Base-by-base conservation (phyloP, 1,140 invertebrate species). In the Panagrolaimus sp. region DNA sequence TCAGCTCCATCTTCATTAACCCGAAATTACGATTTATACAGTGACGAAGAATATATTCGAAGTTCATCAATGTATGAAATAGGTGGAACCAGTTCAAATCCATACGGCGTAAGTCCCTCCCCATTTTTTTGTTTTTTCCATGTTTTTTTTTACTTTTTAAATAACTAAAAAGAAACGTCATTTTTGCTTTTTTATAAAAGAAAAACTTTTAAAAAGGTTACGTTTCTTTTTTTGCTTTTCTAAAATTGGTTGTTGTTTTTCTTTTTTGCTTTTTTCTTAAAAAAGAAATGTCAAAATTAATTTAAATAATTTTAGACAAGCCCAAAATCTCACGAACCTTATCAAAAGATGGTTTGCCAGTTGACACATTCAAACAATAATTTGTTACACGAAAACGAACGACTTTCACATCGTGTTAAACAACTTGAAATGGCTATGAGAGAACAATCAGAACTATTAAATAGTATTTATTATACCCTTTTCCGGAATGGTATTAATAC, bases 21-120 rank as follows among this genome's bases (percentile, higher is more conserved):
- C 1, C 4, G 52, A 10, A 21, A 58, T 12, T 21, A 58, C 32
- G 32, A 7, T 38, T 38, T 38, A 38, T 38, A 38, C 32, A 38
- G 32, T 38, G 32, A 38, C 32, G 32, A 38, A 38, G 32, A 38
- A 38, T n/a, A n/a, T n/a, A 38, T 38, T 38, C 52, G 52, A 9
- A 58, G 14, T 14, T 21, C 52, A 26, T 58, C 52, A 58, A 58
- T 58, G 52, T 58, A 58, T 58, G 52, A 58, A 28, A 58, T 58
- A 38, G 32, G 32, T 21, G 52, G 15, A 58, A n/a, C n/a, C n/a
- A n/a, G n/a, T n/a, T 58, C 52, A 14, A 26, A 58, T 38, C 32
- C 32, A 38, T 38, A 38, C 7, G 32, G 32, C 2, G 32, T 38
- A 38, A 38, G 32, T 38, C 32, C 32, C 7, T 38, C 32, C 32